Percentiles rank a stretch among this genome's conserved stretches.
phyloP scores from a whole-genome alignment of 2,797 vertebrate genomes.

The Tachyglossus aculeatus region DNA sequence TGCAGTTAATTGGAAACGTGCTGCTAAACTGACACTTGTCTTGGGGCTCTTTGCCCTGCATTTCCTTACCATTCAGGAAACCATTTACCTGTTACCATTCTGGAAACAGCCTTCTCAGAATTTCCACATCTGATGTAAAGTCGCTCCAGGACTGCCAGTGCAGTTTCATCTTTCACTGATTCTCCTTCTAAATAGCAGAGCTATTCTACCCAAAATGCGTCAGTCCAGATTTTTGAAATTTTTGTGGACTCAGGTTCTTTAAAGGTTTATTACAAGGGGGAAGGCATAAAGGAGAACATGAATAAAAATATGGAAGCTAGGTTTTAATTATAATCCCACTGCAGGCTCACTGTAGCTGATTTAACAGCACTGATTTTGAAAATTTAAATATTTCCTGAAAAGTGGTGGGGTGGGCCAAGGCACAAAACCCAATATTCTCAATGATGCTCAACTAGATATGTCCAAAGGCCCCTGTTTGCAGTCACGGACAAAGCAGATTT shows the following conservation, averaged over 20 bases:
- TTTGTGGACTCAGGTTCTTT: slow-evolving; percentile 24
- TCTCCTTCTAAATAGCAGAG: slow-evolving; percentile 12
- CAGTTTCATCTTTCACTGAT: neutral
- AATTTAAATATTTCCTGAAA: slow-evolving; percentile 42
- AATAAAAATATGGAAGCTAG: slow-evolving; percentile 49
- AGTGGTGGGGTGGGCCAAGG: neutral
- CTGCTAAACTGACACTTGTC: too few relatives aligned
- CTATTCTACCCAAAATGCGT: slow-evolving; percentile 30
- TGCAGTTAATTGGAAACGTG: too few relatives aligned
- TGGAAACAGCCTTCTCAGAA: too few relatives aligned
- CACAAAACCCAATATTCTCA: neutral
- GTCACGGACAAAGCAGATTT: too few relatives aligned
- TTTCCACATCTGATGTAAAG: neutral
- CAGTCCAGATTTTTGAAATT: neutral
- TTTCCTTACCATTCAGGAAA: too few relatives aligned
- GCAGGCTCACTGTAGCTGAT: slow-evolving; percentile 42
- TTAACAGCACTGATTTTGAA: slow-evolving; percentile 59
- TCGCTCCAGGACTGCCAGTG: neutral
- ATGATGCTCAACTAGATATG: neutral
- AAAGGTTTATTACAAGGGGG: slow-evolving; percentile 23
- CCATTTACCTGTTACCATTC: too few relatives aligned
- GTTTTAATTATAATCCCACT: slow-evolving; percentile 51
- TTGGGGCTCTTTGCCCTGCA: too few relatives aligned
- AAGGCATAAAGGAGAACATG: slow-evolving; percentile 52
- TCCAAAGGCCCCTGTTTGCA: slow-evolving; percentile 12